Conservation (phyloP, 1,140 invertebrate genomes). For the Thaumatotibia leucotreta region DNA sequence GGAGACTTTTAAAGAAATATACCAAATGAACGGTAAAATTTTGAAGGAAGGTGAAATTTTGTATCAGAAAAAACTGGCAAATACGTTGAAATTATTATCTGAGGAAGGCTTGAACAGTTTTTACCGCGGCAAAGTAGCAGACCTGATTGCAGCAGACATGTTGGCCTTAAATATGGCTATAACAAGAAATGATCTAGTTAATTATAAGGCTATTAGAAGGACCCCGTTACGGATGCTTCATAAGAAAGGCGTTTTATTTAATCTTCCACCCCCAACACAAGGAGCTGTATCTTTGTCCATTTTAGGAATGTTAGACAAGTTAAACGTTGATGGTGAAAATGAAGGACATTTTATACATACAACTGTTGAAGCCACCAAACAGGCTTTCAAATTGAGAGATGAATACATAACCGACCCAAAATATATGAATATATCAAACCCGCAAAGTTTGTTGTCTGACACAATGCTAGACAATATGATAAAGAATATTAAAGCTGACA, state of each 20-base stretch:
- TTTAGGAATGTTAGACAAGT: conserved; percentile 55
- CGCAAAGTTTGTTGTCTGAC: conserved; percentile 40
- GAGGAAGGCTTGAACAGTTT: conserved; percentile 57
- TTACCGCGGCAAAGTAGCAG: conserved; percentile 54
- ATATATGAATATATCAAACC: conserved; percentile 45
- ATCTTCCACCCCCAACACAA: conserved; percentile 60
- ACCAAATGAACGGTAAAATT: conserved; percentile 36
- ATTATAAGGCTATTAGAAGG: conserved; percentile 49
- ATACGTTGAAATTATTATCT: conserved; percentile 44
- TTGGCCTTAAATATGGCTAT: conserved; percentile 51
- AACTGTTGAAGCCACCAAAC: conserved; percentile 63
- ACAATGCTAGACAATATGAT: conserved; percentile 47
- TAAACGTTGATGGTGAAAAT: conserved; percentile 51
- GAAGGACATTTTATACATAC: conserved; percentile 63
- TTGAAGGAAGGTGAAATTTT: conserved; percentile 47
- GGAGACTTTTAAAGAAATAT: conserved; percentile 42
- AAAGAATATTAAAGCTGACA: conserved; percentile 39
- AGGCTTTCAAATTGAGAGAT: conserved; percentile 55
- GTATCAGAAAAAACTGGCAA: conserved; percentile 48
- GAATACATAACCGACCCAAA: conserved; percentile 57
- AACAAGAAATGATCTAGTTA: conserved; percentile 52
- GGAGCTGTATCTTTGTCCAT: conserved; percentile 57
- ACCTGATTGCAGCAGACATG: conserved; percentile 56
- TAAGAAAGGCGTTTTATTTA: conserved; percentile 48
- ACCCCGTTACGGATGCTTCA: conserved; percentile 46